Base-by-base conservation (phyloP, 2,113 vertebrate genomes). In the Corythaixoides concolor region DNA sequence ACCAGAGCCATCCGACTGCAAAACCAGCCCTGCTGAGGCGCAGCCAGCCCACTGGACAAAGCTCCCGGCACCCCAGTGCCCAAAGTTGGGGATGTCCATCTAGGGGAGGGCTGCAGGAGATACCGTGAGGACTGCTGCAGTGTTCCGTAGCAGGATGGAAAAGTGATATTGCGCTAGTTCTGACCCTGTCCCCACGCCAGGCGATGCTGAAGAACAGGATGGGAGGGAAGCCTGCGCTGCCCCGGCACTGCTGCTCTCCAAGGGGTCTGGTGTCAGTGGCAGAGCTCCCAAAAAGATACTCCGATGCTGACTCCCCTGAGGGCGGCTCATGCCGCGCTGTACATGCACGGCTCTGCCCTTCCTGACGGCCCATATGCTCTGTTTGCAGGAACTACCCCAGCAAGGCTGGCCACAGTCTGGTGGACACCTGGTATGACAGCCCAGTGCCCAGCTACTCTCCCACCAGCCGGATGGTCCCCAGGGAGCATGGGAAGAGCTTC, bases 401-500 rank as follows among this genome's bases (percentile, higher is more conserved):
- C 97, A 99, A 98, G 94, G 97, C 96, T 60, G 98, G 98, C 89
- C 98, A 98, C 0, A 77, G 97, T 5, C 22, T 93, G 45, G 59
- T 95, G 33, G 99, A 99, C 88, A 95, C 95, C 88, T 98, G 98
- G 97, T 97, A 98, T 0, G 97, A 98, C 52, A 98, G 98, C 81
- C 93, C 98, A 0, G 88, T 98, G 12, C 98, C 98, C 56, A 98
- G 98, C 96, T 99, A 98, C 11, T 83, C 98, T 17, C 97, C 99
- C 39, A 98, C 97, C 96, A 98, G 98, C 97, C 98, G 98, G 98
- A 93, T 98, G 63, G 97, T 95, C 60, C 89, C 98, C 86, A 97
- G 95, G 63, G 99, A 99, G 58, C 97, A 96, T 9, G 96, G 98
- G 86, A 98, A 98, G 97, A 98, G 93, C 98, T 97, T 98, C 95